Evolutionary conservation across 2,797 vertebrate genomes (phyloP).

Genomic region (Enteromius mattozi): DNA sequence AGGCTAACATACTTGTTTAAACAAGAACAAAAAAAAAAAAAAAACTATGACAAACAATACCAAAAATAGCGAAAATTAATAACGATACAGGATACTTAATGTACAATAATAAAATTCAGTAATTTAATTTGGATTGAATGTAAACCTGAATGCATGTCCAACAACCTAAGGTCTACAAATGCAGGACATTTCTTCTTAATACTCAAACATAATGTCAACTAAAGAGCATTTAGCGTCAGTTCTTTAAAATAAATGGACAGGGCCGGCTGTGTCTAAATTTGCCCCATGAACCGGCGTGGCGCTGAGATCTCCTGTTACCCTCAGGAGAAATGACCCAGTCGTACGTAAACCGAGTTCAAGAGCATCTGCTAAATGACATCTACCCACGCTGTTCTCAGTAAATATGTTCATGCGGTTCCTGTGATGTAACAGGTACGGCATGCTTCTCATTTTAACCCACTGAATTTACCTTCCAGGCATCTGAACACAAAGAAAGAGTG

Average conservation of each 20-base stretch:
- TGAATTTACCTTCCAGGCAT: neutral
- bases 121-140: neutral
- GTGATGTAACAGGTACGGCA: conserved; percentile 15
- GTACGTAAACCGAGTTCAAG: conserved; percentile 18
- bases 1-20: neutral
- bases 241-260: conserved; percentile 19
- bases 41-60: neutral
- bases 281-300: conserved; percentile 7
- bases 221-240: neutral
- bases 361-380: conserved; percentile 35
- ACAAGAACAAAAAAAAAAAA: neutral
- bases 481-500: neutral
- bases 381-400: neutral
- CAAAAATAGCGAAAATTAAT: neutral
- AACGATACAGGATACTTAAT: neutral
- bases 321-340: neutral
- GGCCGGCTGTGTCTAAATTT: conserved; percentile 42
- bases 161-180: neutral
- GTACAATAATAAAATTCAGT: neutral
- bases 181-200: neutral
- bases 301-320: conserved; percentile 44
- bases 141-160: neutral
- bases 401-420: neutral
- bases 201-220: neutral
- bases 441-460: neutral